phyloP scores from a whole-genome alignment of 2,113 vertebrate species.

The Urocynchramus pylzowi region DNA sequence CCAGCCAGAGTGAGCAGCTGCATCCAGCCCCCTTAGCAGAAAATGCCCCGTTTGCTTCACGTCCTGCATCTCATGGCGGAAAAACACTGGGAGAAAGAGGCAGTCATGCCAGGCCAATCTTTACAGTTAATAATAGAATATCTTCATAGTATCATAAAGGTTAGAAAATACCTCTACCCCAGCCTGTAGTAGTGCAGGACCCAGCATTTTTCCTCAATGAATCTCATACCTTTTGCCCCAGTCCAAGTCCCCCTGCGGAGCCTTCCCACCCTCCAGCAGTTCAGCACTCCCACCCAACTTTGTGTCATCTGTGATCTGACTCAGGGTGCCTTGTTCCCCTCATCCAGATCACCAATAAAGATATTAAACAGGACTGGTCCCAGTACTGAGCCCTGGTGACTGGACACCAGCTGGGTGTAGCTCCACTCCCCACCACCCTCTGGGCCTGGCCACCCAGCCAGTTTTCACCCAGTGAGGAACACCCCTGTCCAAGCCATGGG shows the following conservation, averaged over 20 bases:
- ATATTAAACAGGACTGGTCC: neutral
- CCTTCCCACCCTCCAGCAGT: neutral
- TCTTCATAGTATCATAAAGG: neutral
- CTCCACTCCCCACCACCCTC: neutral
- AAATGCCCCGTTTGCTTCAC: accelerated
- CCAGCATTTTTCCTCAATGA: neutral
- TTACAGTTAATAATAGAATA: neutral
- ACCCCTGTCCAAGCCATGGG: neutral
- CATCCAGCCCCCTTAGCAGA: neutral
- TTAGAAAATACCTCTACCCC: neutral
- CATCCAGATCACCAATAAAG: neutral
- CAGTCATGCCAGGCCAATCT: neutral
- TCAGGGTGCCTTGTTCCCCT: too few relatives aligned
- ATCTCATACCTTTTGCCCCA: neutral
- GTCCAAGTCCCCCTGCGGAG: neutral
- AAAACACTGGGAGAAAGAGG: neutral
- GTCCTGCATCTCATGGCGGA: neutral
- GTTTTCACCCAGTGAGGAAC: neutral
- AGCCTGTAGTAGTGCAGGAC: neutral
- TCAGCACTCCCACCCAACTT: neutral
- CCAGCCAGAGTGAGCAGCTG: neutral
- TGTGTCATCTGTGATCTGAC: neutral
- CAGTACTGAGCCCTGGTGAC: neutral
- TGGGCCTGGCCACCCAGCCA: neutral
- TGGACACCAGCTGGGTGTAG: neutral